Evolutionary conservation across 1,140 invertebrate species (phyloP).

Genomic region (Nymphalis io): DNA sequence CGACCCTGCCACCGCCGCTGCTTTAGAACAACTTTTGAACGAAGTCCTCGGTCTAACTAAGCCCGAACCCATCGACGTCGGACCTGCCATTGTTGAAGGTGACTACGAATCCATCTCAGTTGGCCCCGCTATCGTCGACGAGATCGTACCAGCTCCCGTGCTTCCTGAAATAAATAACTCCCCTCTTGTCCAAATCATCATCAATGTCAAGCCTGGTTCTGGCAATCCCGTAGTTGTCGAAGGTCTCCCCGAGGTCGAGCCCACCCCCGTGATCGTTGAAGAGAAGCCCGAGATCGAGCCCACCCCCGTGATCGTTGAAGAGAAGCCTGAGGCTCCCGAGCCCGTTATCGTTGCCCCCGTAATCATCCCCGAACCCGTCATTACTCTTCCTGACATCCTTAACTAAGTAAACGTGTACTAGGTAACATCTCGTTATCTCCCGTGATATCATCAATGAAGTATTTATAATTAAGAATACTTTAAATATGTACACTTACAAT

Average conservation of each 20-base stretch:
- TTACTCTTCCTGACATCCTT: not conserved
- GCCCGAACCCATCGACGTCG: slow-evolving; percentile 32
- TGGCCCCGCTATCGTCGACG: slow-evolving; percentile 43
- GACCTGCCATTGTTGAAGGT: slow-evolving; percentile 30
- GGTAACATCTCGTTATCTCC: not conserved
- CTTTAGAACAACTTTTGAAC: slow-evolving; percentile 53
- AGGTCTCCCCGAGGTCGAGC: not conserved
- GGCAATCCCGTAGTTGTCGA: slow-evolving; percentile 30
- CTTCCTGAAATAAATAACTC: slow-evolving; percentile 22
- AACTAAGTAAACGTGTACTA: not conserved
- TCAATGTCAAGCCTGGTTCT: slow-evolving; percentile 51
- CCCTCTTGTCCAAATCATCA: slow-evolving; percentile 62
- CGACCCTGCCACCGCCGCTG: slow-evolving; percentile 60
- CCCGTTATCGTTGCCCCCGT: slow-evolving; percentile 21
- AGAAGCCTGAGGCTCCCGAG: slow-evolving; percentile 5
- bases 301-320: slow-evolving; percentile 18
- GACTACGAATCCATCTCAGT: slow-evolving; percentile 27
- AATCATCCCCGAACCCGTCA: not conserved
- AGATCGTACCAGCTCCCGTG: slow-evolving; percentile 30
- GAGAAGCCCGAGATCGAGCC: not conserved
- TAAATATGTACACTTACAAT: no score
- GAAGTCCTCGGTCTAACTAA: slow-evolving; percentile 40
- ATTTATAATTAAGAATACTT: no score
- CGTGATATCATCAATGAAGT: not conserved
- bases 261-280: not conserved